Conservation (phyloP, 2,797 vertebrate genomes). For the Sparus aurata region DNA sequence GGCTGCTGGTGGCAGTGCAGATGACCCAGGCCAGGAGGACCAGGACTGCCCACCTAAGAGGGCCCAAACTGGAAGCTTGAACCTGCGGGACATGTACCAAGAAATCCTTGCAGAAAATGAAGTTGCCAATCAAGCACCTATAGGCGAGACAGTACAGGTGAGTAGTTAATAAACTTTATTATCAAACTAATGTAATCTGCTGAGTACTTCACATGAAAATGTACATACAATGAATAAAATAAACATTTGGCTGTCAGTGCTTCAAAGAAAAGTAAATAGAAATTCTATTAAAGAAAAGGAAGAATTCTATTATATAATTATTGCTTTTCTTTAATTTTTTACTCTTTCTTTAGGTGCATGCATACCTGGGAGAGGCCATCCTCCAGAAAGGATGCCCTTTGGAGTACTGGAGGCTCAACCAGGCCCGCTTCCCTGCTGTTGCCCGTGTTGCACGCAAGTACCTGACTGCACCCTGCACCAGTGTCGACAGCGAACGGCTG, state of each 20-base stretch:
- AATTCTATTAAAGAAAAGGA: not conserved
- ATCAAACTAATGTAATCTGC: not conserved
- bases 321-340: not conserved
- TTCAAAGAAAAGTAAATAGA: conserved; percentile 9
- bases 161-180: not conserved
- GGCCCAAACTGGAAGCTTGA: not conserved
- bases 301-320: no score
- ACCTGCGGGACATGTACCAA: conserved; percentile 2
- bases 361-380: not conserved
- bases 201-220: conserved; percentile 3
- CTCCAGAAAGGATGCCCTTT: not conserved
- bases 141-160: not conserved
- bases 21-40: not conserved
- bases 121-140: no score
- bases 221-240: not conserved
- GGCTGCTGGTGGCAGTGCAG: not conserved
- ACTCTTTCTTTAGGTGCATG: conserved; percentile 3
- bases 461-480: no score
- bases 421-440: conserved; percentile 7
- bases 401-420: conserved; percentile 11
- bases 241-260: conserved; percentile 1
- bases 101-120: not conserved
- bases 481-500: no score
- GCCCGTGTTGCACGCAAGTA: conserved; percentile 1
- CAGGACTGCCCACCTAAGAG: not conserved